phyloP scores from a whole-genome alignment of 2,888 invertebrate species.

The Ochropacha duplaris region DNA sequence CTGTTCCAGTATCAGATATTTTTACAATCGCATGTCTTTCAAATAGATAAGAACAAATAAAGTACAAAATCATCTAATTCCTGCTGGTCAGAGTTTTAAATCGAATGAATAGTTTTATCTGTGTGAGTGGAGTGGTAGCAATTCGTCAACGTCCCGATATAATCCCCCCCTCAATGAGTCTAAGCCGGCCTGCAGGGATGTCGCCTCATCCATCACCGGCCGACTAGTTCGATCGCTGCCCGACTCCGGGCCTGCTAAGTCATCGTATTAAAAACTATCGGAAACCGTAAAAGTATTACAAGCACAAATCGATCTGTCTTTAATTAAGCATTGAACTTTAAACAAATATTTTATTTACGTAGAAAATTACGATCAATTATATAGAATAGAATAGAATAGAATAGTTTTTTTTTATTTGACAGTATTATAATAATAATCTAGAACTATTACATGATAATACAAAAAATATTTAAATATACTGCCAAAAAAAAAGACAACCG shows the following conservation, averaged over 20 bases:
- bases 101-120: conserved; percentile 73
- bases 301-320: conserved; percentile 9
- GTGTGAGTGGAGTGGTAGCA: conserved; percentile 64
- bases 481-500: no score
- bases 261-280: conserved; percentile 49
- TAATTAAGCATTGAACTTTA: conserved; percentile 20
- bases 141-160: conserved; percentile 78
- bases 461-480: no score
- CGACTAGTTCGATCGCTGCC: conserved; percentile 44
- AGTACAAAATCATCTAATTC: conserved; percentile 32
- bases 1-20: neutral
- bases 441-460: no score
- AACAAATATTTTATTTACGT: no score
- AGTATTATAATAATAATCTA: no score
- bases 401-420: no score
- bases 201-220: conserved; percentile 72
- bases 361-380: no score
- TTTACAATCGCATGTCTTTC: neutral
- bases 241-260: conserved; percentile 47
- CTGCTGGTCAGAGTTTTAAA: conserved; percentile 66
- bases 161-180: conserved; percentile 77
- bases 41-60: neutral
- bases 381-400: no score
- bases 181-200: conserved; percentile 69
- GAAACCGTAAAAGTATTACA: conserved; percentile 33